Conservation (phyloP, 2,888 invertebrate species). For the Adineta ricciae region DNA sequence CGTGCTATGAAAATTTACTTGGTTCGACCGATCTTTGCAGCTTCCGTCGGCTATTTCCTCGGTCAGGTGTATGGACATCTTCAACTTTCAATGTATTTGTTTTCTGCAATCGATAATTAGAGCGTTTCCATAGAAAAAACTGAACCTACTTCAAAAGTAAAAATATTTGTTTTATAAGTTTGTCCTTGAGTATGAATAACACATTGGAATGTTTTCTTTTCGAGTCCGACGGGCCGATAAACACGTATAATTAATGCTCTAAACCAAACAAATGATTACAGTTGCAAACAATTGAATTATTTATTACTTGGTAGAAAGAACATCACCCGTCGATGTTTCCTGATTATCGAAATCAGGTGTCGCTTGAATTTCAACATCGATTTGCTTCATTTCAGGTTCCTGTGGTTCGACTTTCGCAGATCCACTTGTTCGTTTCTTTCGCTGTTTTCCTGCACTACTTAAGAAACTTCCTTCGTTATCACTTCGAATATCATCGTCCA, state of each 20-base stretch:
- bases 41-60: neutral
- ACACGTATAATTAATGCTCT: neutral
- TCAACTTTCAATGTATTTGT: neutral
- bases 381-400: neutral
- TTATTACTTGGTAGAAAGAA: neutral
- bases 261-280: neutral
- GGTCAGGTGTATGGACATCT: neutral
- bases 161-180: neutral
- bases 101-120: neutral
- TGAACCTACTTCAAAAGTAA: neutral
- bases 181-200: neutral
- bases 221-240: slow-evolving; percentile 14
- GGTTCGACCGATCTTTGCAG: neutral
- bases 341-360: neutral
- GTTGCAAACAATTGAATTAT: neutral
- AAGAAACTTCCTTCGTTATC: slow-evolving; percentile 3
- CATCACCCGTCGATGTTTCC: neutral
- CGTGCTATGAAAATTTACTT: neutral
- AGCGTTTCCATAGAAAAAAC: too few species aligned
- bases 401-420: neutral
- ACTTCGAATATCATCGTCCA: neutral
- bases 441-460: slow-evolving; percentile 8
- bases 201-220: slow-evolving; percentile 5
- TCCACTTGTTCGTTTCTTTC: neutral
- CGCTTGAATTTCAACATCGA: slow-evolving; percentile 11